Conservation (phyloP, 2,888 invertebrate species). For the Cartodere bifasciata region DNA sequence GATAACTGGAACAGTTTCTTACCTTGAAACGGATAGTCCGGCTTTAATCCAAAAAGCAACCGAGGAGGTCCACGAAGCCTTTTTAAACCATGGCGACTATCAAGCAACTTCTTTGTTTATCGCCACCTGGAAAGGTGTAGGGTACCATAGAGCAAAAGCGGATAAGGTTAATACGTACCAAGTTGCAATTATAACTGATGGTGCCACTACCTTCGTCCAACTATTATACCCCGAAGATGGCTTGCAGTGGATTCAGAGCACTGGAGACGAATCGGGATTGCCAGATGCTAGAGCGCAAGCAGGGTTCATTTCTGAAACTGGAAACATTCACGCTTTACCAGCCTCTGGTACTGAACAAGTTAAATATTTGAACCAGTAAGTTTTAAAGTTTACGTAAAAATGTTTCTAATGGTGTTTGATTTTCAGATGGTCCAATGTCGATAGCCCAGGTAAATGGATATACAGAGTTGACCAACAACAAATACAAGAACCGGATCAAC, state of each 20-base stretch:
- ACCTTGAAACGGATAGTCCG: conserved; percentile 51
- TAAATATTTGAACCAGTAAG: conserved; percentile 63
- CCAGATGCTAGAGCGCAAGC: conserved; percentile 89
- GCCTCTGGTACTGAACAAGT: conserved; percentile 90
- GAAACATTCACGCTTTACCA: conserved; percentile 58
- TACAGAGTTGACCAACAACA: conserved; percentile 71
- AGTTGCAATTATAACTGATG: conserved; percentile 59
- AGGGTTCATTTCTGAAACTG: conserved; percentile 79
- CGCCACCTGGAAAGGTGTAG: conserved; percentile 84
- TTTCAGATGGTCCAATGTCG: conserved; percentile 73
- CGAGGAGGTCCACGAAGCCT: conserved; percentile 58
- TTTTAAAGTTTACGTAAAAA: neutral
- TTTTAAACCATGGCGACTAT: conserved; percentile 59
- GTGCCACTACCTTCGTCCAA: conserved; percentile 70
- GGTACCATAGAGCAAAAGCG: conserved; percentile 52
- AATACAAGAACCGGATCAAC: conserved; percentile 54
- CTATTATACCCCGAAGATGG: conserved; percentile 79
- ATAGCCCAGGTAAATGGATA: conserved; percentile 74
- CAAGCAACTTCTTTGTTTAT: conserved; percentile 68
- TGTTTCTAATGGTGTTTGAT: neutral
- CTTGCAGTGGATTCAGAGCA: conserved; percentile 85
- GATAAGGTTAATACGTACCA: conserved; percentile 84
- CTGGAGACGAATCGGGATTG: conserved; percentile 57
- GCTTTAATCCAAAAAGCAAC: conserved; percentile 53
- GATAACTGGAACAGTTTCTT: conserved; percentile 57